Base-by-base conservation (phyloP, 2,888 invertebrate genomes). In the Nudaria mundana region DNA sequence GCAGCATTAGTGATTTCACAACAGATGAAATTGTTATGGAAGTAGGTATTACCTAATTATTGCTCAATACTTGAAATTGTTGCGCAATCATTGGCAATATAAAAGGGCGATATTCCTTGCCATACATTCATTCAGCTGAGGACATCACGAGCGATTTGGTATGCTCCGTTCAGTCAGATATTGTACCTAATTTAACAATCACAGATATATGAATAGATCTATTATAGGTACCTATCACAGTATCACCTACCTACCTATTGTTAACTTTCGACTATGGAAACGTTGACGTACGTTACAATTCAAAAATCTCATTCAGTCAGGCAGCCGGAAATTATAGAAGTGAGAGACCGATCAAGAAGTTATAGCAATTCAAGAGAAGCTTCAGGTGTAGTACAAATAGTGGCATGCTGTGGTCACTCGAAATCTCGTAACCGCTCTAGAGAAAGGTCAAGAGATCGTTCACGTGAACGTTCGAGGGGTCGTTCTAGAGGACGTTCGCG, bases 381-480 rank as follows among this genome's bases (percentile, higher is more conserved):
- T 25, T 44, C 35, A 30, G 10, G 26, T 5, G 20, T 7, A 2
- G 16, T 15, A 30, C 20, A 16, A 12, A 16, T 7, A 18, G 8
- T 2, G 12, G 3, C 10, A 25, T 25, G 24, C 12, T 6, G 24
- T 12, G 24, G 11, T 6, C 24, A 25, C 6, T 25, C 12, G 2
- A 25, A 12, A 10, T 23, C 14, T 3, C 5, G 10, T 8, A 13
- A 4, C 1, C 14, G 2, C n/a, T 61, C 54, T n/a, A 42, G 48
- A 32, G 51, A 28, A 3, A 33, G 15, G 11, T 59, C 53, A 3
- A 38, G 44, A 1, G 44, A 33, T 0, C 25, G 26, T 6, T 56
- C 22, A 1, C 8, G 10, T 5, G 11, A 3, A 2, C 18, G 3
- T n/a, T 61, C 53, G n/a, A 42, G 48, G 30, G 51, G 30, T 2